These are phyloP conservation scores for Sparus aurata DNA, from an alignment of 2,797 vertebrate species.

Conservation along the genomic window DNA sequence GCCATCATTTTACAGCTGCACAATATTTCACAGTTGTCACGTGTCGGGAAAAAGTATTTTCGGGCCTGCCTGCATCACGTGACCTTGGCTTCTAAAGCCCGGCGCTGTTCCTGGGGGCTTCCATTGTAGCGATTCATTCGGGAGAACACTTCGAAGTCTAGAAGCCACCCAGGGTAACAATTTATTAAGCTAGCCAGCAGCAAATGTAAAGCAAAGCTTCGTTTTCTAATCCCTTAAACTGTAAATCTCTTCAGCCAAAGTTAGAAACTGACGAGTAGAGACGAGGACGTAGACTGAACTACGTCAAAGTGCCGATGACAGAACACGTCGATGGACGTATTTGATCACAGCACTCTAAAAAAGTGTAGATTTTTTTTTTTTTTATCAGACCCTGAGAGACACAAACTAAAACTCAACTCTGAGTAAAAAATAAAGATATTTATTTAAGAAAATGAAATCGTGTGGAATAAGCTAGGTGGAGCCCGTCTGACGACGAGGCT, in stretches of 20 bases:
- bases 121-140: too few relatives aligned
- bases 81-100: not conserved
- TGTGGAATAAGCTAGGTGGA: not conserved
- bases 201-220: too few relatives aligned
- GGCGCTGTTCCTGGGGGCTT: too few relatives aligned
- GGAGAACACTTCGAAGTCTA: too few relatives aligned
- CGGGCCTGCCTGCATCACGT: too few relatives aligned
- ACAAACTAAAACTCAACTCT: conserved; percentile 4
- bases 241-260: not conserved
- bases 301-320: conserved; percentile 11
- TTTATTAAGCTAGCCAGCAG: too few relatives aligned
- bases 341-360: conserved; percentile 2
- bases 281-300: not conserved
- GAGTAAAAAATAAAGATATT: not conserved
- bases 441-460: conserved; percentile 9
- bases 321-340: not conserved
- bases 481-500: not conserved
- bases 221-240: not conserved
- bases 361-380: not conserved
- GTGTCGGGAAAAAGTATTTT: too few relatives aligned
- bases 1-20: too few relatives aligned
- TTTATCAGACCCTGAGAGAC: not conserved
- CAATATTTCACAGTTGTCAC: too few relatives aligned
- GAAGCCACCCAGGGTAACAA: too few relatives aligned
- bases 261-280: not conserved